A percentile compares a stretch with the other conserved stretches of the same genome.
Evolutionary conservation across 2,113 vertebrate genomes (phyloP).

Genomic region (Anguilla japonica): DNA sequence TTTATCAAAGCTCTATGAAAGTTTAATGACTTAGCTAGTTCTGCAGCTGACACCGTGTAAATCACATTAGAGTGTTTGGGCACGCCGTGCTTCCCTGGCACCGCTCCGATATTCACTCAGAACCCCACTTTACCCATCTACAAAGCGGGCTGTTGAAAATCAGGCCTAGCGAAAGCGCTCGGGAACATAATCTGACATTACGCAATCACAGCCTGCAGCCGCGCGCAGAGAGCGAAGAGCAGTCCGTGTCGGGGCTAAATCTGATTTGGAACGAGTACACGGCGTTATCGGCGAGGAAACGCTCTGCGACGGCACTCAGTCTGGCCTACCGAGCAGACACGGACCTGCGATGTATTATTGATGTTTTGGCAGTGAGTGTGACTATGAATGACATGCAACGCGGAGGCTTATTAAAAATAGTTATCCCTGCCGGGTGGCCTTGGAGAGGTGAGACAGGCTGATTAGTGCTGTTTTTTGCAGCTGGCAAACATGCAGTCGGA

Average conservation of each 20-base stretch:
- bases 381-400: slow-evolving; percentile 57
- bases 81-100: not conserved
- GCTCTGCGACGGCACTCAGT: slow-evolving; percentile 15
- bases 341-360: slow-evolving; percentile 57
- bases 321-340: slow-evolving; percentile 33
- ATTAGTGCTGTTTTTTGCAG: slow-evolving; percentile 64
- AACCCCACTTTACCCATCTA: not conserved
- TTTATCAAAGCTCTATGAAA: slow-evolving; percentile 72
- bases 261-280: not conserved
- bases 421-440: slow-evolving; percentile 54
- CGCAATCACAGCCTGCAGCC: not conserved
- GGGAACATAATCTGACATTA: not conserved
- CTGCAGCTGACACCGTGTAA: slow-evolving; percentile 60
- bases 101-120: not conserved
- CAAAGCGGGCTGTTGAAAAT: not conserved
- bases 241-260: not conserved
- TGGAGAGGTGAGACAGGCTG: slow-evolving; percentile 52
- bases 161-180: not conserved
- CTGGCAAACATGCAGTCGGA: slow-evolving; percentile 50
- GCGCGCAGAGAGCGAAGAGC: not conserved
- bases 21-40: slow-evolving; percentile 69
- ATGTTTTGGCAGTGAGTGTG: slow-evolving; percentile 60
- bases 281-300: slow-evolving; percentile 34
- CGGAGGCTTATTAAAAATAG: slow-evolving; percentile 64
- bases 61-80: slow-evolving; percentile 34